A percentile compares a stretch with the other conserved stretches of the same genome.
These are phyloP conservation scores for Eolophus roseicapilla DNA, from an alignment of 2,113 vertebrate genomes.

Conservation along the genomic window DNA sequence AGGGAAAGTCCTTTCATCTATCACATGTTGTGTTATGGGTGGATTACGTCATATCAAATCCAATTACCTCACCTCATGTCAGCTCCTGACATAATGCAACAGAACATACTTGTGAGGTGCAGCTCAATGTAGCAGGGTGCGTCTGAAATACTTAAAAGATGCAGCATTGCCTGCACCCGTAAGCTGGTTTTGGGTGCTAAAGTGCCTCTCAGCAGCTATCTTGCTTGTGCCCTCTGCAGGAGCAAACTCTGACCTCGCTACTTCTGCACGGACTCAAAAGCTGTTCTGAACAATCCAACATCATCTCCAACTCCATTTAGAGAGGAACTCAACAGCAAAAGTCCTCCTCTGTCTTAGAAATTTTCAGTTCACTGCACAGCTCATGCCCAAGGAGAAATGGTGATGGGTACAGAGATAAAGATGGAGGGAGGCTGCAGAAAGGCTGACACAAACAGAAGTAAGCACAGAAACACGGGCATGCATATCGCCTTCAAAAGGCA, in stretches of 20 bases:
- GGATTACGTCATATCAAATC: conserved; percentile 62
- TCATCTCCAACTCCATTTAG: not conserved
- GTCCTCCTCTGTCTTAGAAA: not conserved
- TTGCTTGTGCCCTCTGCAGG: not conserved
- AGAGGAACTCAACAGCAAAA: not conserved
- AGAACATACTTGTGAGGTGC: not conserved
- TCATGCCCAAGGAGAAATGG: not conserved
- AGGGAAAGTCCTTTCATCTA: conserved; percentile 55
- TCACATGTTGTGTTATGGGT: conserved; percentile 20
- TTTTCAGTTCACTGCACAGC: not conserved
- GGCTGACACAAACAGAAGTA: not conserved
- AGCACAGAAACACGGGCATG: not conserved
- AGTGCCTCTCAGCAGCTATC: not conserved
- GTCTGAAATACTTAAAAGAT: not conserved
- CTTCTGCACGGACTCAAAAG: not conserved
- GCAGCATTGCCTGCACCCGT: fast-evolving
- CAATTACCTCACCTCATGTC: conserved; percentile 50
- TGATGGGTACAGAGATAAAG: not conserved
- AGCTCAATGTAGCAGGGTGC: not conserved
- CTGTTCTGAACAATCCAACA: not conserved
- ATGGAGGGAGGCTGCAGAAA: not conserved
- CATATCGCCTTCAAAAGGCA: not conserved
- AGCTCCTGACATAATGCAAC: conserved; percentile 42
- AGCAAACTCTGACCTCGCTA: not conserved
- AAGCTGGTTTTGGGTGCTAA: not conserved